A percentile compares a stretch with the other conserved stretches of the same genome.
These are phyloP conservation scores for Pentalonia nigronervosa DNA, from an alignment of 1,140 invertebrate species.

Conservation along the genomic window DNA sequence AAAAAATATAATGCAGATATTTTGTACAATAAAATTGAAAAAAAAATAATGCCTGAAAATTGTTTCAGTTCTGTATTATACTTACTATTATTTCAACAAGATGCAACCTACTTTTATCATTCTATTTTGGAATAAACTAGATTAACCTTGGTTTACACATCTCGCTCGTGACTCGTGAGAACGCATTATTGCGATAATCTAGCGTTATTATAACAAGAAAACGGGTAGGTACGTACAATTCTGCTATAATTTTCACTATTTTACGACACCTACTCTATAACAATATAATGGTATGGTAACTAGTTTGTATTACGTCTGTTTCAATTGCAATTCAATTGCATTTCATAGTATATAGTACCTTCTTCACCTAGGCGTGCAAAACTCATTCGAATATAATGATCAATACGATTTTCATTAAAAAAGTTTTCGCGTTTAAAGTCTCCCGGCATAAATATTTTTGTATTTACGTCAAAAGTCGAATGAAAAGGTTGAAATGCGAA, in stretches of 20 bases:
- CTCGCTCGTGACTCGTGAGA: conserved; percentile 41
- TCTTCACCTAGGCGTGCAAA: background rate
- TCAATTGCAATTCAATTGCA: background rate
- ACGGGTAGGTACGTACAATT: background rate
- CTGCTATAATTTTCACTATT: conserved; percentile 13
- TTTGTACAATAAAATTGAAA: background rate
- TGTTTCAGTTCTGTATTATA: background rate
- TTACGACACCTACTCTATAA: conserved; percentile 30
- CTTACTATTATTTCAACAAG: background rate
- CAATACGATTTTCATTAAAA: background rate
- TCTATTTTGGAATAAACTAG: background rate
- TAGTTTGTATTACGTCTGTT: background rate
- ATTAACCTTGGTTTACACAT: conserved; percentile 33
- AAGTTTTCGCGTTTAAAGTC: background rate
- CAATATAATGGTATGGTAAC: background rate
- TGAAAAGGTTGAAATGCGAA: background rate
- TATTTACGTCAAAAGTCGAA: background rate
- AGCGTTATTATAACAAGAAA: conserved; percentile 19
- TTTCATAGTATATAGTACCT: background rate
- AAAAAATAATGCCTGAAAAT: background rate
- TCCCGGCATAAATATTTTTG: background rate
- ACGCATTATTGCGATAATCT: conserved; percentile 21
- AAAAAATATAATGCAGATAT: background rate
- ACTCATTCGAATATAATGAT: background rate
- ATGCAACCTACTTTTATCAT: background rate